phyloP scores from a whole-genome alignment of 2,797 vertebrate species.

The Urosaurus nigricauda region DNA sequence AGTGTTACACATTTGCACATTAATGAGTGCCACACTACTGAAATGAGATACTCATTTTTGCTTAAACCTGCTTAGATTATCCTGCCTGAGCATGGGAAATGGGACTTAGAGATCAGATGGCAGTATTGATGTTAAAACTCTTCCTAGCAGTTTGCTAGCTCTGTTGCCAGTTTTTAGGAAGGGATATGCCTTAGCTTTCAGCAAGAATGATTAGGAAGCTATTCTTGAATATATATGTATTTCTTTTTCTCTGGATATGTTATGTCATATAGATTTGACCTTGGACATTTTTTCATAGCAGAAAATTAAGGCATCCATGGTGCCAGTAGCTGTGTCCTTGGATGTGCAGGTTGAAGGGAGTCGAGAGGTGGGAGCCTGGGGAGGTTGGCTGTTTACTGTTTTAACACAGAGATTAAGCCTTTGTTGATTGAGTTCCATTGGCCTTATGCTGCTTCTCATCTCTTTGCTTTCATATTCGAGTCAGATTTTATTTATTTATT shows the following conservation, averaged over 20 bases:
- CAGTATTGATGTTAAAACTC: background rate
- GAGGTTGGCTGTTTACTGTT: background rate
- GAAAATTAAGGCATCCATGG: background rate
- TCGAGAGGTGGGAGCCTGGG: background rate
- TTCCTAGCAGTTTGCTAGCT: background rate
- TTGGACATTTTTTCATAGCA: background rate
- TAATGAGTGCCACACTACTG: background rate
- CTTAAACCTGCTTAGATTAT: no score
- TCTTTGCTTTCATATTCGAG: background rate
- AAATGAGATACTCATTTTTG: accelerated
- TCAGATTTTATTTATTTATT: no score
- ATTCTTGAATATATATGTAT: background rate
- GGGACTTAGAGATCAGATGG: background rate
- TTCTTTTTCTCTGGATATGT: background rate
- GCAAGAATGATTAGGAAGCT: background rate
- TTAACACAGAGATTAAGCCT: background rate
- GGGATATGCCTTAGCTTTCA: background rate
- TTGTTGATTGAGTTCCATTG: background rate
- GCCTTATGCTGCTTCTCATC: background rate
- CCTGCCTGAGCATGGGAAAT: background rate
- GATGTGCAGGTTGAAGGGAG: background rate
- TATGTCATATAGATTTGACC: background rate
- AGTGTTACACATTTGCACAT: accelerated
- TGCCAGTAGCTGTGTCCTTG: background rate
- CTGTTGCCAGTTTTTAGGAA: background rate